Evolutionary conservation across 64 coral and sea anemone genomes (phyloP).

Genomic region (Stichodactyla mertensii): DNA sequence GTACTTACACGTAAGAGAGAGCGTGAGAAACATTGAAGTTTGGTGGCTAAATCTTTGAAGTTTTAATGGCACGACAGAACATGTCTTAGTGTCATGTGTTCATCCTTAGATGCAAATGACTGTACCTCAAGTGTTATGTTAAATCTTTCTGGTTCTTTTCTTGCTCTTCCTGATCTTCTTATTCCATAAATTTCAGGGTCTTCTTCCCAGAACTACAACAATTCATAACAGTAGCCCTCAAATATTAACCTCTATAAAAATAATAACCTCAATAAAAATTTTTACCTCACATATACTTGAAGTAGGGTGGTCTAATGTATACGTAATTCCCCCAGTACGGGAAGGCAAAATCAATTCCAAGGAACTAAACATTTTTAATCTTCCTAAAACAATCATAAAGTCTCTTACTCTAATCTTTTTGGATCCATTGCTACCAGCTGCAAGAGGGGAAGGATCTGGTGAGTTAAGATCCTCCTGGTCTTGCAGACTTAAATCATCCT

Average conservation of each 20-base stretch:
- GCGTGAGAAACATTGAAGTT: too few species aligned
- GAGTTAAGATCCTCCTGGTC: conserved; percentile 13
- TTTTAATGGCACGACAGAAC: too few species aligned
- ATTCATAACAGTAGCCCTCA: neutral
- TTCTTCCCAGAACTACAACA: conserved; percentile 92
- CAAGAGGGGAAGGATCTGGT: neutral
- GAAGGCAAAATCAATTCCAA: too few species aligned
- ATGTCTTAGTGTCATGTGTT: too few species aligned
- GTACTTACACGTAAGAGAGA: too few species aligned
- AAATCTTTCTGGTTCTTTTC: conserved; percentile 97
- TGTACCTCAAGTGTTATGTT: conserved; percentile 68
- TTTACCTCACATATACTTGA: too few species aligned
- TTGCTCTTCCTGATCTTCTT: conserved; percentile 77
- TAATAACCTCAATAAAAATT: too few species aligned
- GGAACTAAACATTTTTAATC: too few species aligned
- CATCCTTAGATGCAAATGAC: too few species aligned
- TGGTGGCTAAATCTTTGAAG: too few species aligned
- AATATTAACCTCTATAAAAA: neutral
- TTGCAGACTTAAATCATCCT: neutral
- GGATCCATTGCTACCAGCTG: neutral
- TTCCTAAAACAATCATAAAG: neutral
- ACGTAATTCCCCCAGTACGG: too few species aligned
- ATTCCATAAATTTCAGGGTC: conserved; percentile 91
- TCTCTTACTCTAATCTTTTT: neutral
- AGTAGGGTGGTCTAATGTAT: too few species aligned